A percentile compares a stretch with the other conserved stretches of the same genome.
Conservation (phyloP, 2,113 vertebrate genomes). For the Sprattus sprattus region DNA sequence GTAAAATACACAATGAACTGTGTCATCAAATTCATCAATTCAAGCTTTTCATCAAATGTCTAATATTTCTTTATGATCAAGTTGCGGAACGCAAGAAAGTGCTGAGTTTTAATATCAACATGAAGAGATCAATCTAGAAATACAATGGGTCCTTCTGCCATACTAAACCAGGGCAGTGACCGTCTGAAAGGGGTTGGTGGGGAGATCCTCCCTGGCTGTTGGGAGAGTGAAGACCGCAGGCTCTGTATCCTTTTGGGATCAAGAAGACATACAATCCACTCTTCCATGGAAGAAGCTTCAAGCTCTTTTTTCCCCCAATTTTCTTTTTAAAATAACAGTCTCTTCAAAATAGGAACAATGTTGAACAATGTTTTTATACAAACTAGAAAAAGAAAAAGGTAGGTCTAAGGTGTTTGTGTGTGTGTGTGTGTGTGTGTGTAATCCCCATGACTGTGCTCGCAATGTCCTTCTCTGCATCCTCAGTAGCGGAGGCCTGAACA, state of each 20-base stretch:
- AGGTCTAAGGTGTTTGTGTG: too few species aligned
- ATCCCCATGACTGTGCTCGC: background rate
- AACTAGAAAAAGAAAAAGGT: too few species aligned
- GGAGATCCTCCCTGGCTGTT: background rate
- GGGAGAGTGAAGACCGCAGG: conserved; percentile 10
- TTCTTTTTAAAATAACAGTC: conserved; percentile 17
- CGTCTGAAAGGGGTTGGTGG: background rate
- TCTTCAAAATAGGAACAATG: too few species aligned
- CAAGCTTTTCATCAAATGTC: too few species aligned
- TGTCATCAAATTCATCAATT: too few species aligned
- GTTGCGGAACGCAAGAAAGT: conserved; percentile 65
- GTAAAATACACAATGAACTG: too few species aligned
- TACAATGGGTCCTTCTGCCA: conserved; percentile 51
- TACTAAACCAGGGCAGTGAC: conserved; percentile 25
- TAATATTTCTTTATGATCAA: too few species aligned
- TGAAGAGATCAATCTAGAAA: conserved; percentile 64
- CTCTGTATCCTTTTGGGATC: background rate
- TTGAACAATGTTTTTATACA: too few species aligned
- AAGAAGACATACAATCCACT: conserved; percentile 12
- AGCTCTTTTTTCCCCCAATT: conserved; percentile 7
- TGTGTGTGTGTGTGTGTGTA: too few species aligned
- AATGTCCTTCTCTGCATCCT: background rate
- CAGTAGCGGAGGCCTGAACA: background rate
- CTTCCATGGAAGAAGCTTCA: conserved; percentile 44
- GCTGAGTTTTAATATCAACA: conserved; percentile 69